These are phyloP conservation scores for Beroe forskalii DNA, from an alignment of 37 sponge, comb jelly and placozoan species.

Conservation along the genomic window DNA sequence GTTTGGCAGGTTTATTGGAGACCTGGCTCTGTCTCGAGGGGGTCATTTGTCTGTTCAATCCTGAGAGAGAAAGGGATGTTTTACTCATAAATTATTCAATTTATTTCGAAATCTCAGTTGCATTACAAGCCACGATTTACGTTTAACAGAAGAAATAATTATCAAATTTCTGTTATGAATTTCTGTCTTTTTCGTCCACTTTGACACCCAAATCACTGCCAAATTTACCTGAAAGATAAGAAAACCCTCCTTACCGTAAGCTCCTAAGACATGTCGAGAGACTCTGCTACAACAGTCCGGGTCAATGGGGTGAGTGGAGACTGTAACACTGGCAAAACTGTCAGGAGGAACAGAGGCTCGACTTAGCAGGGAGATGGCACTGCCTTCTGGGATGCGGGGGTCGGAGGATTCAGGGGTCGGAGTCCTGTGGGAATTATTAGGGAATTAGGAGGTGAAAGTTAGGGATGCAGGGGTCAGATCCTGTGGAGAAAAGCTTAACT, in stretches of 20 bases:
- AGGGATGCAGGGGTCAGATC: no score
- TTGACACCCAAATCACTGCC: no score
- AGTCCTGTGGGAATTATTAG: background rate
- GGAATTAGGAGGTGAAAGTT: no score
- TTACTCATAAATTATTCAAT: background rate
- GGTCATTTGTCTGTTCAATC: background rate
- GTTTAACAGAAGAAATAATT: no score
- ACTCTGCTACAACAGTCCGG: slow-evolving; percentile 39
- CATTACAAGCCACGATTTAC: no score
- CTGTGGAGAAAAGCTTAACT: no score
- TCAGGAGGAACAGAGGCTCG: background rate
- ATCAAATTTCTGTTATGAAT: no score
- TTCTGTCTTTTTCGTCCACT: no score
- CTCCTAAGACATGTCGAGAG: slow-evolving; percentile 11
- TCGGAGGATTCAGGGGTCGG: background rate
- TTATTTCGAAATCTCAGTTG: no score
- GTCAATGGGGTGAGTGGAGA: slow-evolving; percentile 10
- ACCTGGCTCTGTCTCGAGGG: background rate
- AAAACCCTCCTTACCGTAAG: background rate
- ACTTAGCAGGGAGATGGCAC: no score
- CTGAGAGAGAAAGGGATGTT: background rate
- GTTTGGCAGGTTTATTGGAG: background rate
- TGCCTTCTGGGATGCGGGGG: background rate
- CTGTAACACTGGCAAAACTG: background rate
- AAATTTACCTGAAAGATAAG: background rate